Conservation (phyloP, 92 coral and sea anemone species). For the Heliopora coerulea region DNA sequence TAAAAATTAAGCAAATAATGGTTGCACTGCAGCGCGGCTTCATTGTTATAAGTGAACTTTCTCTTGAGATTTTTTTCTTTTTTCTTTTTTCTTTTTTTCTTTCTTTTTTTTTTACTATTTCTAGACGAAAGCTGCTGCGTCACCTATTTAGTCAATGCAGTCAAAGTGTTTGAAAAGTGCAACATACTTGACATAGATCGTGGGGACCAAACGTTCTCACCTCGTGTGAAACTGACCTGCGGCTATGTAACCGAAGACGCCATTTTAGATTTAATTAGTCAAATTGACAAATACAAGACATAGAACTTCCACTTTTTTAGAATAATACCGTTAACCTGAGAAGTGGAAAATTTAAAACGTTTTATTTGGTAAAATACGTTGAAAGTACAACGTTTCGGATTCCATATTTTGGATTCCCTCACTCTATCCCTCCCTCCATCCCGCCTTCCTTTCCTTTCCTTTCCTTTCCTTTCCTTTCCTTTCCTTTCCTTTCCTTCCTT, state of each 20-base stretch:
- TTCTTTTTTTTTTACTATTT: background rate
- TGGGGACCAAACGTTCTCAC: conserved; percentile 17
- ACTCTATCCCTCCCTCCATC: too few relatives aligned
- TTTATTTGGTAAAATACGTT: too few relatives aligned
- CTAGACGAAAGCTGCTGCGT: conserved; percentile 87
- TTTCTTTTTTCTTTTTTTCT: background rate
- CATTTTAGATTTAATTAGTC: conserved; percentile 61
- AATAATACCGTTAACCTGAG: too few relatives aligned
- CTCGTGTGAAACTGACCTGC: conserved; percentile 50
- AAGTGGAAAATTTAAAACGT: too few relatives aligned
- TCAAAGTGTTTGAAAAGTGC: conserved; percentile 73
- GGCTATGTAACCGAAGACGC: conserved; percentile 54
- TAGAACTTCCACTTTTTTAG: too few relatives aligned
- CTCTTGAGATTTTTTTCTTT: background rate
- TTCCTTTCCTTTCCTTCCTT: too few relatives aligned
- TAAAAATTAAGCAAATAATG: too few relatives aligned
- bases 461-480: too few relatives aligned
- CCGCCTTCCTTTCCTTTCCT: too few relatives aligned
- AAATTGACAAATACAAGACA: conserved; percentile 69
- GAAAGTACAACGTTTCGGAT: too few relatives aligned
- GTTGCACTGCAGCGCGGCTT: too few relatives aligned
- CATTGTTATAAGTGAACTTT: background rate
- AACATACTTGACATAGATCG: conserved; percentile 47
- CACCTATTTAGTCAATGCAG: conserved; percentile 75
- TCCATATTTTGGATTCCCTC: too few relatives aligned